A percentile compares a stretch with the other conserved stretches of the same genome.
Conservation (phyloP, 2,113 vertebrate genomes). For the Noturus placidus region DNA sequence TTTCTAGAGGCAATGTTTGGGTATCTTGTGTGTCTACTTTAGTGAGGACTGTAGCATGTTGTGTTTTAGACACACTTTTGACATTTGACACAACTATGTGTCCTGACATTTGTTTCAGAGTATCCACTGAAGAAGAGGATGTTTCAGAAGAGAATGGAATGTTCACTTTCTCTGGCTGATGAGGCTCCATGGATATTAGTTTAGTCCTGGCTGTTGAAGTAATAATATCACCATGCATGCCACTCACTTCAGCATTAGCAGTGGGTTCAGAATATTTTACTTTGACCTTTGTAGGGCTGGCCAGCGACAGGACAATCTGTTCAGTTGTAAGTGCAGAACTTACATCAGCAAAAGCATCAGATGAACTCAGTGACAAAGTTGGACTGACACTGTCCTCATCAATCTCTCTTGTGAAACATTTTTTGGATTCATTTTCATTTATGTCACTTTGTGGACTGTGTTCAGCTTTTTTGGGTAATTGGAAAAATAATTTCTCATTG, state of each 20-base stretch:
- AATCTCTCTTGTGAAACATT: conserved; percentile 54
- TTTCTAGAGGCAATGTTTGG: conserved; percentile 39
- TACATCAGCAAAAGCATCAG: conserved; percentile 74
- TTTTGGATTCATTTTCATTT: conserved; percentile 44
- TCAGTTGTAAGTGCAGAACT: conserved; percentile 73
- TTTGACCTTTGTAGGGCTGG: conserved; percentile 71
- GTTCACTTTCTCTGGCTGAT: conserved; percentile 71
- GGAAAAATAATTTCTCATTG: conserved; percentile 37
- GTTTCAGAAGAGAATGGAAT: conserved; percentile 64
- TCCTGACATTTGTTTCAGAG: conserved; percentile 63
- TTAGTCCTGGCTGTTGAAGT: conserved; percentile 69
- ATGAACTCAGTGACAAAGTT: conserved; percentile 69
- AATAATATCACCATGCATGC: conserved; percentile 62
- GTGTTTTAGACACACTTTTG: conserved; percentile 65
- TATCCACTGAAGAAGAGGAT: conserved; percentile 70
- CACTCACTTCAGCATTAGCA: conserved; percentile 47
- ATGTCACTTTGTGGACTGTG: conserved; percentile 54
- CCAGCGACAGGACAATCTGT: conserved; percentile 51
- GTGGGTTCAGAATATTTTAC: conserved; percentile 69
- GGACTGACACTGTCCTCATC: conserved; percentile 65
- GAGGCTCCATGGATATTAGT: conserved; percentile 66
- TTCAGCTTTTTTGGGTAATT: conserved; percentile 35
- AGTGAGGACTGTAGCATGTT: conserved; percentile 63
- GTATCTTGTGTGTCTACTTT: conserved; percentile 55
- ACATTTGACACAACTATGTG: conserved; percentile 70